These are phyloP conservation scores for Dasyprocta punctata DNA, from an alignment of 2,113 vertebrate genomes.

Conservation along the genomic window DNA sequence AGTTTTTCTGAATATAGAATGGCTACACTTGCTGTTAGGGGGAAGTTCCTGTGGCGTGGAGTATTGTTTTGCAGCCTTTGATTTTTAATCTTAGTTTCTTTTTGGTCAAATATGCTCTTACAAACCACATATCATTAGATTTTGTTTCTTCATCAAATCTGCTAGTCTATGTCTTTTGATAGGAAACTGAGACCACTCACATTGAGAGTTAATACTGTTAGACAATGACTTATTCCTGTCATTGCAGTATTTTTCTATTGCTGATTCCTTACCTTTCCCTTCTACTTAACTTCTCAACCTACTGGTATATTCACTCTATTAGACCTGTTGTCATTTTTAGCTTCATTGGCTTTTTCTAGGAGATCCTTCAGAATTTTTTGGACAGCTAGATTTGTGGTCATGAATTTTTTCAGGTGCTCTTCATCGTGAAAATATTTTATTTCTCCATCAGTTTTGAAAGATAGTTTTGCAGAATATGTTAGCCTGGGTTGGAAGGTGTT, in stretches of 20 bases:
- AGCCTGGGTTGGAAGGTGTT: background rate
- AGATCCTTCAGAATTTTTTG: background rate
- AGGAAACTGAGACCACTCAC: background rate
- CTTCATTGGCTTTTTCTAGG: background rate
- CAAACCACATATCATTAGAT: background rate
- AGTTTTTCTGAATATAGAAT: background rate
- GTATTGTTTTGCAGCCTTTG: background rate
- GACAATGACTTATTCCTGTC: background rate
- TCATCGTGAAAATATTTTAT: background rate
- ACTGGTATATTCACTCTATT: background rate
- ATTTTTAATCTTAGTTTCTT: background rate
- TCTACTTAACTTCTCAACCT: background rate
- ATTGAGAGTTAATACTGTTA: background rate
- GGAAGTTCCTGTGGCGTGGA: background rate
- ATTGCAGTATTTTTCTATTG: background rate
- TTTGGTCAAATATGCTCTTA: background rate
- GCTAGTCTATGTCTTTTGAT: background rate
- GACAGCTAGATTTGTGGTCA: background rate
- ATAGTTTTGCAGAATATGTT: background rate
- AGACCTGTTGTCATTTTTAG: background rate
- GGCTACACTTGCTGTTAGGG: background rate
- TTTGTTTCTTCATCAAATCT: background rate
- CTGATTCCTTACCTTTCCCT: background rate
- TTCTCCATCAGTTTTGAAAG: background rate
- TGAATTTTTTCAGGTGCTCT: background rate